These are phyloP conservation scores for Archocentrus centrarchus DNA, from an alignment of 2,113 vertebrate species.

Conservation along the genomic window DNA sequence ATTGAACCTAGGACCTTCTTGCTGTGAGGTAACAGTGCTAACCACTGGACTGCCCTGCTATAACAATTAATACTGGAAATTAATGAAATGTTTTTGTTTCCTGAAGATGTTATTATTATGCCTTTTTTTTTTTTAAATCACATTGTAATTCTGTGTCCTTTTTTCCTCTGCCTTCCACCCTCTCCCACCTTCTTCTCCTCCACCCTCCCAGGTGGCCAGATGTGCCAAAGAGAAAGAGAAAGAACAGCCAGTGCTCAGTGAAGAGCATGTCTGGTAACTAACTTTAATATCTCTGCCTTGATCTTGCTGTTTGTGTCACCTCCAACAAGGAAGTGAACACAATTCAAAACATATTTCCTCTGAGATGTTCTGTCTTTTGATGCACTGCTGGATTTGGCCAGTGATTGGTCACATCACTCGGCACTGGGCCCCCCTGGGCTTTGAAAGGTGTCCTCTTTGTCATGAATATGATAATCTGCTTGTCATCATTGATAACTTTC, in stretches of 20 bases:
- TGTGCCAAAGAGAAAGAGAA: conserved; percentile 92
- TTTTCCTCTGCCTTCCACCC: not conserved
- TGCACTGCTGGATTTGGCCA: not conserved
- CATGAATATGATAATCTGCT: conserved; percentile 36
- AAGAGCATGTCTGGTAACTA: conserved; percentile 93
- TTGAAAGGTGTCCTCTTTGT: not conserved
- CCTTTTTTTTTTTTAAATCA: not conserved
- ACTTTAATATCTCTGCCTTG: not conserved
- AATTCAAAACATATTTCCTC: not conserved
- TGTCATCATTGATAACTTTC: not conserved
- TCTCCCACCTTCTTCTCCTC: not conserved
- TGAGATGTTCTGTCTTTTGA: not conserved
- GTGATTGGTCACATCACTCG: not conserved
- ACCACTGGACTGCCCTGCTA: too few relatives aligned
- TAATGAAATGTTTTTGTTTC: not conserved
- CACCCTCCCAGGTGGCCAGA: conserved; percentile 85
- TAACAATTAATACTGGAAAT: not conserved
- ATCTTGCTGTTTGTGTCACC: not conserved
- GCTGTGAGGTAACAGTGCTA: too few relatives aligned
- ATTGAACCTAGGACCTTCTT: too few relatives aligned
- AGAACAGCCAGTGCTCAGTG: conserved; percentile 93
- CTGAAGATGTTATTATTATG: not conserved
- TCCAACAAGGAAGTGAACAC: not conserved
- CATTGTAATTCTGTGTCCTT: not conserved
- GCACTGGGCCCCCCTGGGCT: conserved; percentile 7